Evolutionary conservation across 2,113 vertebrate genomes (phyloP).

Genomic region (Myrmecobius fasciatus): DNA sequence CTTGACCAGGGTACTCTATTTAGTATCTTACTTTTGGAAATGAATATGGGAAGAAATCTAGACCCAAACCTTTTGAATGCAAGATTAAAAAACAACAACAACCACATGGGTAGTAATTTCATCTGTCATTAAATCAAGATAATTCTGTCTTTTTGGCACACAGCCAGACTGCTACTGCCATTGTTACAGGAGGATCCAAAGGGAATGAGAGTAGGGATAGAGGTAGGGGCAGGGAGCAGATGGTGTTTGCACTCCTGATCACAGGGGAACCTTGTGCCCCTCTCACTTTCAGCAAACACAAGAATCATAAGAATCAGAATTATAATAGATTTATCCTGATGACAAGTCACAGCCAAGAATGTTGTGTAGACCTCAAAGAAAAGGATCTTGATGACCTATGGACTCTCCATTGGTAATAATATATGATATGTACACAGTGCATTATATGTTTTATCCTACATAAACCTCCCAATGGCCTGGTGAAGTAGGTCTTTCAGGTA

Average conservation of each 20-base stretch:
- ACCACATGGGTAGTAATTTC: background rate
- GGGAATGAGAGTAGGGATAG: background rate
- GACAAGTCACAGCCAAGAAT: background rate
- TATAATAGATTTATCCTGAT: background rate
- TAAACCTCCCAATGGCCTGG: background rate
- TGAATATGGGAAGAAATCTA: background rate
- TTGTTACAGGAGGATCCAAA: background rate
- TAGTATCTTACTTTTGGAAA: background rate
- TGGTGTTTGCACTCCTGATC: accelerated
- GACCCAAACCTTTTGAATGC: constrained; percentile 22
- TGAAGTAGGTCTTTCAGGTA: background rate
- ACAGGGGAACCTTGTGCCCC: background rate
- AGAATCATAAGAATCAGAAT: constrained; percentile 13
- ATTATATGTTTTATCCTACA: background rate
- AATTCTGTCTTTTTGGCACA: background rate
- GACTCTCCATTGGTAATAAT: background rate
- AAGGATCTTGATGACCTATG: background rate
- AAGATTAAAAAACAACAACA: constrained; percentile 11
- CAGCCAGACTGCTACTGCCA: background rate
- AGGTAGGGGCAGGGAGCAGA: background rate
- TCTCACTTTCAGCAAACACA: background rate
- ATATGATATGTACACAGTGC: background rate
- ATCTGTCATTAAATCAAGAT: constrained; percentile 1
- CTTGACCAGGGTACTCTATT: background rate
- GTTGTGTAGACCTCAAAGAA: background rate